A percentile compares a stretch with the other conserved stretches of the same genome.
These are phyloP conservation scores for Drosophila atripex DNA, from an alignment of 2,888 invertebrate species.

Conservation along the genomic window DNA sequence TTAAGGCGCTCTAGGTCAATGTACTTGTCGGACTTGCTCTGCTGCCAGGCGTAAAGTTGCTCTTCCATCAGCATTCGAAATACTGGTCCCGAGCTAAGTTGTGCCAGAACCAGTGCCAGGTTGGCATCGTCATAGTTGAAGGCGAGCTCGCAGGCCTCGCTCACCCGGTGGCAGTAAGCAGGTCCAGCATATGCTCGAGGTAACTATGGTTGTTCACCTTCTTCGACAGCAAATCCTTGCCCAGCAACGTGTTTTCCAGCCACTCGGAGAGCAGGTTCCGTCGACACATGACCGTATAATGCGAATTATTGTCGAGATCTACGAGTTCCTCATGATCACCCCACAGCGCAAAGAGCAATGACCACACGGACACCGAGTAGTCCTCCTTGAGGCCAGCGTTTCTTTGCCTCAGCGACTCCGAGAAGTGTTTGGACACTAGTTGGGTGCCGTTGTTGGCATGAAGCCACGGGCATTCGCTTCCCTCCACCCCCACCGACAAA, in stretches of 20 bases:
- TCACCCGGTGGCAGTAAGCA: constrained; percentile 85
- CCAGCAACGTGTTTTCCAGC: constrained; percentile 85
- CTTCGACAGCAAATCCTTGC: constrained; percentile 80
- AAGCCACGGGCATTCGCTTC: constrained; percentile 83
- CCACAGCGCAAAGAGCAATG: constrained; percentile 93
- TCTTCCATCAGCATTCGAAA: constrained; percentile 88
- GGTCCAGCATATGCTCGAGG: constrained; percentile 82
- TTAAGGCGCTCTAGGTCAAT: constrained; percentile 87
- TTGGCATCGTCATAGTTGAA: constrained; percentile 86
- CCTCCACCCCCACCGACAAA: constrained; percentile 84
- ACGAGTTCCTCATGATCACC: constrained; percentile 88
- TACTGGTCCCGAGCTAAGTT: constrained; percentile 86
- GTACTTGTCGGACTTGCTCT: constrained; percentile 88
- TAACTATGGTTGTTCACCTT: constrained; percentile 79
- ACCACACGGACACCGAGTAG: constrained; percentile 87
- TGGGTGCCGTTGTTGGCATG: constrained; percentile 74
- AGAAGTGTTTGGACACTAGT: constrained; percentile 86
- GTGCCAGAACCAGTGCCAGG: constrained; percentile 87
- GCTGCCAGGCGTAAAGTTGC: constrained; percentile 91
- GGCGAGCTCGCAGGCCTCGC: constrained; percentile 86
- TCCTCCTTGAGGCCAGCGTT: constrained; percentile 71
- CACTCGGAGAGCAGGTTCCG: constrained; percentile 88
- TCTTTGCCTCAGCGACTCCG: constrained; percentile 83
- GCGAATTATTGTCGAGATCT: constrained; percentile 82
- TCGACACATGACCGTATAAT: constrained; percentile 86